Evolutionary conservation across 2,888 invertebrate genomes (phyloP), one percentile per base, ranked within the genome.

Genomic region (Drosophila parthenogenetica): DNA sequence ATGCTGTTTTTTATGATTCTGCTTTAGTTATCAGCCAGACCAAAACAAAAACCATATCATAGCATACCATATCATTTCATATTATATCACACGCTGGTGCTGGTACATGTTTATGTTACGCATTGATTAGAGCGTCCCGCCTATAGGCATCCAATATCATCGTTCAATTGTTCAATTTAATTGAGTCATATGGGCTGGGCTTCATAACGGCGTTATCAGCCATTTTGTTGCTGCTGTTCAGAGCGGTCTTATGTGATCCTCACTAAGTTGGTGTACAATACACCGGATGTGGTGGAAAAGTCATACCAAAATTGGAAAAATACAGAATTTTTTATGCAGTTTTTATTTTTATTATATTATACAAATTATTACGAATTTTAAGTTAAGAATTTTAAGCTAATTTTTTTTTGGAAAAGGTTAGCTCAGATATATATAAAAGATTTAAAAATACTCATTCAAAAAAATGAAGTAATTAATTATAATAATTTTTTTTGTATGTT

Each of bases 111-210:
- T 55, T 58, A 37, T 48, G 57, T 58, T 59, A 39, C 46, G 25
- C 59, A 51, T 14, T 51, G 42, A 74, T 61, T 49, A 40, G 55
- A 40, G 39, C 25, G 48, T 16, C 2, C n/a, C 45, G 64, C 29
- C 19, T 46, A 35, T 25, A 13, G 48, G 25, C 29, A 53, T 53
- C 25, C 51, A 73, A 70, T 80, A 60, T 66, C 73, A 68, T 40
- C 64, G 29, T 8, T 7, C 49, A 85, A 85, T 85, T 87, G 86
- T 79, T 82, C 79, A 77, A 69, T 73, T 87, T 87, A 87, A 83
- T 87, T 83, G 83, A 74, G 69, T 77, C 64, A 67, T 77, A 64
- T 79, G 87, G 74, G 59, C 66, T 67, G 67, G 68, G 73, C 17
- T 45, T 46, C 54, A 29, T 42, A 51, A 39, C 42, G 13, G 13